Conservation (phyloP, 2,888 invertebrate species). For the Spodoptera exigua region DNA sequence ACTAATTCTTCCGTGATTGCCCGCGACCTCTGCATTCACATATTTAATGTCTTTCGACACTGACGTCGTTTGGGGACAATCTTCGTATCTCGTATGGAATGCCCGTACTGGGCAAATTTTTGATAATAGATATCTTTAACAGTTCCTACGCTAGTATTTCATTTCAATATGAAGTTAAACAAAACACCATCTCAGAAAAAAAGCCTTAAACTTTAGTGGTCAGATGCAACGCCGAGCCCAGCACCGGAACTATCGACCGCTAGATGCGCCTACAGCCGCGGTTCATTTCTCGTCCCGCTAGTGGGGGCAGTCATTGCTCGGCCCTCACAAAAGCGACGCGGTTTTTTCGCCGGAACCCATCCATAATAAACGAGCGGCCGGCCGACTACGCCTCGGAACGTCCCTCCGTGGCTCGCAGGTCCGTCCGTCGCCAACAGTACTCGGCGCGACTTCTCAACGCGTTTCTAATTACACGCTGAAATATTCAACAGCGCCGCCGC, state of each 20-base stretch:
- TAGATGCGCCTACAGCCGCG: conserved; percentile 14
- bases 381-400: conserved; percentile 50
- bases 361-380: conserved; percentile 76
- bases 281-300: conserved; percentile 24
- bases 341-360: conserved; percentile 66
- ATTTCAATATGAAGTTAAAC: no score
- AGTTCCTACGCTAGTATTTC: no score
- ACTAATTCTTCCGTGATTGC: no score
- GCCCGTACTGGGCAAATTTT: no score
- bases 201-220: background rate
- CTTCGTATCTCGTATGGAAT: no score
- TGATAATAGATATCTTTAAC: no score
- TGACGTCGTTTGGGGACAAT: no score
- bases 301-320: conserved; percentile 9
- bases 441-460: conserved; percentile 64
- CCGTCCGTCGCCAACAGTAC: conserved; percentile 26
- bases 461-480: conserved; percentile 77
- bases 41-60: no score
- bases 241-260: conserved; percentile 21
- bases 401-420: conserved; percentile 23
- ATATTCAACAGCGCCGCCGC: conserved; percentile 68
- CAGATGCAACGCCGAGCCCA: background rate
- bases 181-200: no score
- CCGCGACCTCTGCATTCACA: no score
- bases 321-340: conserved; percentile 36